A percentile compares a stretch with the other conserved stretches of the same genome.
Conservation (phyloP, 2,797 vertebrate species). For the Lophius americanus region DNA sequence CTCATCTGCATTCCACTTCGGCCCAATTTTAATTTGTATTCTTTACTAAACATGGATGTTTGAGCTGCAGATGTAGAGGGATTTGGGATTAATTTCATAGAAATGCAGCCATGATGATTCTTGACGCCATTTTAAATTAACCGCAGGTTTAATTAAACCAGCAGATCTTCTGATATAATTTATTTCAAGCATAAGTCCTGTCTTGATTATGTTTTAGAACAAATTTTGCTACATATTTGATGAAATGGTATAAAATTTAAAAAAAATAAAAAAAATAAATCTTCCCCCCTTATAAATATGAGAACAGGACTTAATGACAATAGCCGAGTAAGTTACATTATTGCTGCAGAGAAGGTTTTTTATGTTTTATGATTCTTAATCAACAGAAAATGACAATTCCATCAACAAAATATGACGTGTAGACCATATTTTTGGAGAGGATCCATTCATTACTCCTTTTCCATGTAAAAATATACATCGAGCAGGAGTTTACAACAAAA, state of each 20-base stretch:
- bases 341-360: not conserved
- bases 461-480: constrained; percentile 65
- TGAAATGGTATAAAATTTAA: not conserved
- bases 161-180: constrained; percentile 3
- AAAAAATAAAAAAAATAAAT: not conserved
- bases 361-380: not conserved
- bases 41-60: constrained; percentile 36
- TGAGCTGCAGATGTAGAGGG: constrained; percentile 54
- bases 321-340: not conserved
- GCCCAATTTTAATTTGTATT: constrained; percentile 34
- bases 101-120: constrained; percentile 8
- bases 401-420: not conserved
- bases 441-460: constrained; percentile 58
- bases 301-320: not conserved
- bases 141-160: too few species aligned
- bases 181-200: not conserved
- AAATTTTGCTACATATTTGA: not conserved
- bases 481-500: constrained; percentile 14
- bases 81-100: constrained; percentile 47
- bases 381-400: not conserved
- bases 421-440: constrained; percentile 24
- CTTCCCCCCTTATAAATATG: too few species aligned
- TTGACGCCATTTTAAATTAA: constrained; percentile 4
- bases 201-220: not conserved
- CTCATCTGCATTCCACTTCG: constrained; percentile 33